Base-by-base conservation (phyloP, 2,113 vertebrate genomes). In the Syngnathus floridae region DNA sequence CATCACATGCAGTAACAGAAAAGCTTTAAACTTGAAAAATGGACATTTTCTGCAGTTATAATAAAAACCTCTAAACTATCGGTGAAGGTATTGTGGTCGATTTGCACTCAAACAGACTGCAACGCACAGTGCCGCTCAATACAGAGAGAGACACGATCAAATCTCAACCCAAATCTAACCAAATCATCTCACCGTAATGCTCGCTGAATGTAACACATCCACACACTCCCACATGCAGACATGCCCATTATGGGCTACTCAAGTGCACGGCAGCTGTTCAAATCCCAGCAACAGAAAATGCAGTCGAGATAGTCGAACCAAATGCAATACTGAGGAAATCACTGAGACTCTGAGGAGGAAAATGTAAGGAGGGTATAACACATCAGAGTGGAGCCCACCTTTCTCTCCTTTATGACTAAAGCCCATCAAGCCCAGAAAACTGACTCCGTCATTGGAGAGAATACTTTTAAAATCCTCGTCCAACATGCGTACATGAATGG, bases 201-300 rank as follows among this genome's bases (percentile, higher is more conserved):
- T n/a, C 21, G 37, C 57, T 48, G 41, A 59, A 70, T 56, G 48
- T 67, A 65, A 19, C 55, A 37, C 58, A 48, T 43, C 38, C 43
- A 8, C 56, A 40, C 57, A 13, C 1, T 7, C 19, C 58, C 49
- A 43, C n/a, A 66, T 31, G 31, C 54, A 16, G 19, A 64, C 59
- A 11, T 58, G 35, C 64, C 56, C 60, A 72, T n/a, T 41, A 41
- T 7, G 59, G 69, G 74, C 69, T 67, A 79, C 67, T 76, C 37
- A 36, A 72, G 45, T 66, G 71, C 31, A 4, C 48, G 70, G 71
- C 71, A 78, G 71, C 80, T 77, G 80, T 75, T 76, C 62, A 80
- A 74, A 78, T 64, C 65, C 1, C 60, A 61, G 66, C 55, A 62
- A 70, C 73, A 73, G 66, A 69, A 74, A 76, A 69, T 12, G 70